A percentile compares a stretch with the other conserved stretches of the same genome.
Conservation (phyloP, 2,113 vertebrate species). For the Sebastes fasciatus region DNA sequence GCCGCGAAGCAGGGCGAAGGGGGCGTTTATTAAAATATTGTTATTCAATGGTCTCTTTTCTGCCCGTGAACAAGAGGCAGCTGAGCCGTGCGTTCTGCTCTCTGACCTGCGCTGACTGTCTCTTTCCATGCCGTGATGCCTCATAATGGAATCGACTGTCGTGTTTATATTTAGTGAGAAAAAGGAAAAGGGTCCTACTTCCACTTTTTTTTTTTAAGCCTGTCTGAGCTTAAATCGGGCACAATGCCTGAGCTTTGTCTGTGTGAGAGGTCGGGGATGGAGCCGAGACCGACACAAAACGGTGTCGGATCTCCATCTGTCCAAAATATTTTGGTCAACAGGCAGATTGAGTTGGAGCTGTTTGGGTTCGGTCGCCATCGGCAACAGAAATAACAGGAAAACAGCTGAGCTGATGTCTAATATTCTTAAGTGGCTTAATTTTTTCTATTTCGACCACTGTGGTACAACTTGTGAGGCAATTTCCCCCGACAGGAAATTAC, state of each 20-base stretch:
- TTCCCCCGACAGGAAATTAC: constrained; percentile 69
- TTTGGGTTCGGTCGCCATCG: constrained; percentile 63
- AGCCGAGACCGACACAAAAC: constrained; percentile 66
- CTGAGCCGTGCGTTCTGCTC: constrained; percentile 90
- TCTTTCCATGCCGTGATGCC: constrained; percentile 89
- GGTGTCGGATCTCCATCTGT: constrained; percentile 63
- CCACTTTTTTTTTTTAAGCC: constrained; percentile 73
- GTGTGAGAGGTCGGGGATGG: constrained; percentile 40
- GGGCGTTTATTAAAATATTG: constrained; percentile 90
- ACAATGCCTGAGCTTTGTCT: constrained; percentile 83
- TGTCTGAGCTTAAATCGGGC: constrained; percentile 76
- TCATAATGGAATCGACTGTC: constrained; percentile 95
- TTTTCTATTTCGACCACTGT: constrained; percentile 63
- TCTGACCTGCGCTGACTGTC: constrained; percentile 91
- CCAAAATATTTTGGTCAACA: constrained; percentile 60
- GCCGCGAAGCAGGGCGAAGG: constrained; percentile 79
- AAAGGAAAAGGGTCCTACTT: constrained; percentile 76
- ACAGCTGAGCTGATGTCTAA: constrained; percentile 24
- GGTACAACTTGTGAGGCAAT: constrained; percentile 53
- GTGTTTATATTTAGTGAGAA: constrained; percentile 91
- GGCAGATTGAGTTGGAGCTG: constrained; percentile 47
- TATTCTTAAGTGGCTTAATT: constrained; percentile 62
- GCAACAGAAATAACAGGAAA: constrained; percentile 71
- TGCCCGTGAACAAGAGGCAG: constrained; percentile 88
- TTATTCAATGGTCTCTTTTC: constrained; percentile 97